Percentiles rank a stretch among this genome's conserved stretches.
Conservation (phyloP, 2,797 vertebrate genomes). For the Glyptemys insculpta region DNA sequence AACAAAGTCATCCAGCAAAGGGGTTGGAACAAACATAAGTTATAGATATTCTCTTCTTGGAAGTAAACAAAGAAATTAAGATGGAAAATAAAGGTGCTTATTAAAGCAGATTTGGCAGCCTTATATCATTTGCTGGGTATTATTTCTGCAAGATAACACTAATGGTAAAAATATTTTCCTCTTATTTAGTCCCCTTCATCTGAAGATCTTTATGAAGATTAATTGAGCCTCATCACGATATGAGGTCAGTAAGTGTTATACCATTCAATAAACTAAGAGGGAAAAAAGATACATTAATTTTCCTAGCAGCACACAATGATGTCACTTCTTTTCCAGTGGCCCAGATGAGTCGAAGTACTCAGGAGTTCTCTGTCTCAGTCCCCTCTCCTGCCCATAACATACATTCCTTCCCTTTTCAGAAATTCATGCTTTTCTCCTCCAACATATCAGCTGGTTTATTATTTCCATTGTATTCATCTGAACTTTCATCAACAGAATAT, state of each 20-base stretch:
- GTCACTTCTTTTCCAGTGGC: not conserved
- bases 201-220: constrained; percentile 1
- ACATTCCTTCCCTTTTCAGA: not conserved
- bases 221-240: constrained; percentile 14
- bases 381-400: not conserved
- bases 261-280: not conserved
- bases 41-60: not conserved
- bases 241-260: not conserved
- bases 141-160: not conserved
- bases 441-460: not conserved
- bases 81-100: constrained; percentile 16
- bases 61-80: constrained; percentile 40
- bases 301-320: accelerated
- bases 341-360: not conserved
- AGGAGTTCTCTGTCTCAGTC: not conserved
- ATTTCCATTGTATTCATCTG: not conserved
- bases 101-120: not conserved
- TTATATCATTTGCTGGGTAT: not conserved
- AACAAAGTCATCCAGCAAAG: constrained; percentile 14
- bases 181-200: constrained; percentile 19
- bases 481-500: not conserved
- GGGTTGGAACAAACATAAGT: not conserved
- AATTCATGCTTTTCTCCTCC: accelerated
- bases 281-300: not conserved
- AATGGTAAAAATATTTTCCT: constrained; percentile 33